These are phyloP conservation scores for Anolis carolinensis DNA, from an alignment of 2,113 vertebrate species.

Conservation along the genomic window DNA sequence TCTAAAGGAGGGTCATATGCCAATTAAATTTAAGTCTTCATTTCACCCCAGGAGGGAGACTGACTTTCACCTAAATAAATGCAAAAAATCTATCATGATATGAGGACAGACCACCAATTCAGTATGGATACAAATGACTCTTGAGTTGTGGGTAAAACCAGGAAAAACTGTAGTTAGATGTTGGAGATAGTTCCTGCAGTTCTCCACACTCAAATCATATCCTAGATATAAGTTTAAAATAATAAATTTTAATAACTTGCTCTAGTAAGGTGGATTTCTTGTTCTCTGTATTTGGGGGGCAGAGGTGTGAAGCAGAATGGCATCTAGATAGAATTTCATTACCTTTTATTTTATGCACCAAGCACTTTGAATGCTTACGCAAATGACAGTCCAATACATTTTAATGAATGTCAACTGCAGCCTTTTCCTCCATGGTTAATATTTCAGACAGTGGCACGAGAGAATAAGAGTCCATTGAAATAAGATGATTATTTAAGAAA, in stretches of 20 bases:
- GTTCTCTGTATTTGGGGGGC: not conserved
- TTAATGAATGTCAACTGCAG: slow-evolving; percentile 42
- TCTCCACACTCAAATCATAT: not conserved
- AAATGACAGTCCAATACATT: slow-evolving; percentile 36
- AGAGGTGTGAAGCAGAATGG: slow-evolving; percentile 1
- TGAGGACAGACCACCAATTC: not conserved
- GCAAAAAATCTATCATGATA: not conserved
- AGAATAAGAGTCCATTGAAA: slow-evolving; percentile 20
- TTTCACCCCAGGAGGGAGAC: not conserved
- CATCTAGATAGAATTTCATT: slow-evolving; percentile 28
- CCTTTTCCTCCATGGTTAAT: slow-evolving; percentile 31
- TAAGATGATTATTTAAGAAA: slow-evolving; percentile 31
- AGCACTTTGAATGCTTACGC: slow-evolving; percentile 31
- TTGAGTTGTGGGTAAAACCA: not conserved
- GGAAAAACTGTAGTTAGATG: not conserved
- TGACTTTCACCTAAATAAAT: not conserved
- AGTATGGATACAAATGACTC: not conserved
- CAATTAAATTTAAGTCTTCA: not conserved
- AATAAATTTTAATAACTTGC: not conserved
- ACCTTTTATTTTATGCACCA: slow-evolving; percentile 40
- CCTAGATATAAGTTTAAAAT: not conserved
- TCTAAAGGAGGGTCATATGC: not conserved
- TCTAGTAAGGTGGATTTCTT: not conserved
- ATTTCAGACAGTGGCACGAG: slow-evolving; percentile 20
- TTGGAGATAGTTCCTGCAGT: not conserved